Base-by-base conservation (phyloP, 1,140 invertebrate genomes). In the Zaprionus taronus region DNA sequence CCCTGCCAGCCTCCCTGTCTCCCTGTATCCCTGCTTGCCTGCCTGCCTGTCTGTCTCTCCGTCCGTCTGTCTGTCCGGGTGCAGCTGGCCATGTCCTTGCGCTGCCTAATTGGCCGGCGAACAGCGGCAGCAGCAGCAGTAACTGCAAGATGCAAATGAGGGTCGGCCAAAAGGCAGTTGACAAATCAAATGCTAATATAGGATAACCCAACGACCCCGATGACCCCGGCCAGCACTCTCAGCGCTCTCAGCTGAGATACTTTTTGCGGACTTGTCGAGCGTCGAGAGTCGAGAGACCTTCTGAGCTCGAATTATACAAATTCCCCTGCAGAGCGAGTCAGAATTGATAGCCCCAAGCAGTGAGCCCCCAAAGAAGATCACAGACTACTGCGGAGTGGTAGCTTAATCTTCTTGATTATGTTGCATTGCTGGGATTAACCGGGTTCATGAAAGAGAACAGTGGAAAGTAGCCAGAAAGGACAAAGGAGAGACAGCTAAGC, bases 141-240 rank as follows among this genome's bases (percentile, higher is more conserved):
- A 47, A 20, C 41, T 47, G 41, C 41, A 47, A 47, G 41, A 47
- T 47, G 41, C 41, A 47, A 47, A 47, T 47, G 41, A 47, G 41
- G 41, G n/a, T 47, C 41, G 41, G 41, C 41, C 41, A 47, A 47
- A 44, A 47, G 41, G 41, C 41, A 47, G 41, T 47, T 47, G 41
- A 47, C 41, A 47, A 47, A 47, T 47, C 41, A 47, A 47, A 47
- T 47, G 41, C 41, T 47, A 47, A 47, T 47, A 47, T 47, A 47
- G 41, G n/a, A 47, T 47, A 47, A 47, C 41, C 41, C 41, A 9
- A 17, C n/a, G n/a, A 47, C 41, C 41, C 41, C 7, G 6, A 9
- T 47, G 41, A 47, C 41, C 41, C n/a, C 41, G 17, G 9, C n/a
- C 15, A 44, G 15, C 41, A 9, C 41, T 15, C 41, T n/a, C 15